These are phyloP conservation scores for Rhopalosiphum maidis DNA, from an alignment of 1,140 invertebrate species.

Conservation along the genomic window DNA sequence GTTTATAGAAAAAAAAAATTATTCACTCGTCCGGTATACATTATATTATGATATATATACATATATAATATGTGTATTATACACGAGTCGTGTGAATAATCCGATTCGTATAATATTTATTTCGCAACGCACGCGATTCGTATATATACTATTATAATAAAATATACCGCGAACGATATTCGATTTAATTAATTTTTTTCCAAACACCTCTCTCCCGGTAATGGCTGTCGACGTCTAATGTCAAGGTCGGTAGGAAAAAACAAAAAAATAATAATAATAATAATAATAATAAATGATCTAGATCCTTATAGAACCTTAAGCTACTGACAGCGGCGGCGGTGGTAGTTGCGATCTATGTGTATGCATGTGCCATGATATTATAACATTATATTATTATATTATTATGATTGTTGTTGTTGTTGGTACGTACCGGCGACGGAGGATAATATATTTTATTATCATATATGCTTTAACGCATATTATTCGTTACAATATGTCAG, in stretches of 20 bases:
- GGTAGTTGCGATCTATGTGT: background rate
- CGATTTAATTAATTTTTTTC: slow-evolving; percentile 19
- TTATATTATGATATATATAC: background rate
- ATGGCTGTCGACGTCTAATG: background rate
- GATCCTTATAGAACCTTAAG: background rate
- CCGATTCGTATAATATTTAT: slow-evolving; percentile 6
- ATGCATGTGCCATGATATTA: background rate
- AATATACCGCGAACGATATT: background rate
- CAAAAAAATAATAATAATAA: background rate
- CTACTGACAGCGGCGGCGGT: background rate
- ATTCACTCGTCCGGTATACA: background rate
- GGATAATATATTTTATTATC: background rate
- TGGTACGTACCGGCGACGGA: background rate
- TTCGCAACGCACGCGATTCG: slow-evolving; percentile 1
- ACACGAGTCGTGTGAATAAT: background rate
- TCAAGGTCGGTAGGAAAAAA: background rate
- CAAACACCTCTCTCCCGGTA: background rate
- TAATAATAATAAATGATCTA: background rate
- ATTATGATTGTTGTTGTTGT: background rate
- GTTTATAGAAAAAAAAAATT: background rate
- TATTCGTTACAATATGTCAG: background rate
- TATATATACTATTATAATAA: background rate
- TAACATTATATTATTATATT: background rate
- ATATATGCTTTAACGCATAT: background rate
- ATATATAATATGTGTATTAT: background rate